Base-by-base conservation (phyloP, 1,140 invertebrate species). In the Drosophila neocordata region DNA sequence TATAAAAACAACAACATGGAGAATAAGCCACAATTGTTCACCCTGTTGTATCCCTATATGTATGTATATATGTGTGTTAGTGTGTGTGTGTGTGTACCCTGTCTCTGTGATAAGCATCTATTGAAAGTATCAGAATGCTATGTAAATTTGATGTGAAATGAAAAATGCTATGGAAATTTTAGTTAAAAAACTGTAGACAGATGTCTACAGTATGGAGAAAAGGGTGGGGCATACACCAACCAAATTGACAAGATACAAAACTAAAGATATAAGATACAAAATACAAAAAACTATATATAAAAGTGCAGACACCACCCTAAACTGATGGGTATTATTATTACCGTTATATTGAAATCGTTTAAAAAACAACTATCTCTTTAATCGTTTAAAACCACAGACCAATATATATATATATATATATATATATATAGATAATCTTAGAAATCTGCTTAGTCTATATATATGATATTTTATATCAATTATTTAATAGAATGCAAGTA, bases 61-160 rank as follows among this genome's bases (percentile, higher is more conserved):
- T 87, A 77, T 81, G 66, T 62, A 82, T 85, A 78, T 52, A 18
- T 15, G 38, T 15, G 38, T 41, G 38, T 15, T n/a, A n/a, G 38
- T 41, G 38, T 41, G 38, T 15, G 13, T 44, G 13, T 38, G 13
- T 27, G 22, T 51, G 31, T 31, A 61, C 44, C 56, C 41, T 22
- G 44, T 27, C 15, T 4, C 27, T 35, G 13, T 62, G 18, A 64
- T 34, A 37, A 38, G 58, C 66, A 53, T 20, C 48, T 20, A 62
- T 18, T 48, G 41, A 22, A 68, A 24, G 6, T 20, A 24, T 34
- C 48, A 18, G 53, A 13, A 37, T 24, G 41, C 65, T 78, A 85
- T 87, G 83, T 88, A 87, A 82, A 85, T 87, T 66, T 67, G 57
- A 73, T 74, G 69, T 65, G 65, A 79, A 79, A 69, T 79, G 63